These are phyloP conservation scores for Tetraneura akinire DNA, from an alignment of 1,140 invertebrate species.

Conservation along the genomic window DNA sequence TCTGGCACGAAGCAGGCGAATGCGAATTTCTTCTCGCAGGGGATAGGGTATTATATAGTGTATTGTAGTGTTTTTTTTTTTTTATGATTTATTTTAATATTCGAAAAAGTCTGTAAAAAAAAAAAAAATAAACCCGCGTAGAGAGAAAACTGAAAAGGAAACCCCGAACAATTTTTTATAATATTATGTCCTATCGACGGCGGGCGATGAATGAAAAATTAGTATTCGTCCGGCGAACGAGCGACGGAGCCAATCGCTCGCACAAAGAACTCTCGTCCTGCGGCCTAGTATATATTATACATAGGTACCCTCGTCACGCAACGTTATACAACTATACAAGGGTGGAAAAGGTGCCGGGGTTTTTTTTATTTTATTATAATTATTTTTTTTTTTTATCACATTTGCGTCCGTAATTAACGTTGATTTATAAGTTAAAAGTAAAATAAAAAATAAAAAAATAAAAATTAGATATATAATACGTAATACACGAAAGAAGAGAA, in stretches of 20 bases:
- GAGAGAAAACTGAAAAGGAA: too few relatives aligned
- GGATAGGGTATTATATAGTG: too few relatives aligned
- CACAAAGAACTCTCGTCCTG: background rate
- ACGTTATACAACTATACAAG: too few relatives aligned
- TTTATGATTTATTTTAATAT: constrained; percentile 7
- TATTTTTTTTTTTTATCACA: background rate
- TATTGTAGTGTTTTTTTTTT: too few relatives aligned
- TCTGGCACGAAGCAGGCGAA: too few relatives aligned
- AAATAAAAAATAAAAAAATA: background rate
- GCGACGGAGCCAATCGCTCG: background rate
- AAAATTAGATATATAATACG: too few relatives aligned
- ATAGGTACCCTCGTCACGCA: too few relatives aligned
- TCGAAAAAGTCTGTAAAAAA: background rate
- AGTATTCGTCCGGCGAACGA: constrained; percentile 8
- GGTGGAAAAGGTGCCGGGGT: background rate
- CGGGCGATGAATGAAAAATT: constrained; percentile 12
- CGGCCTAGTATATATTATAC: too few relatives aligned
- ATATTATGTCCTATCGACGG: background rate
- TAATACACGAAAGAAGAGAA: too few relatives aligned
- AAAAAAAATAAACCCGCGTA: too few relatives aligned
- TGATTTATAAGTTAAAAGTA: constrained; percentile 20
- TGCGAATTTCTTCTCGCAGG: too few relatives aligned
- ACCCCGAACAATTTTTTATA: background rate
- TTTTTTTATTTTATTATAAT: background rate
- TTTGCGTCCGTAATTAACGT: constrained; percentile 44